Conservation (phyloP, 2,113 vertebrate genomes). For the Xenotilapia longispinis region DNA sequence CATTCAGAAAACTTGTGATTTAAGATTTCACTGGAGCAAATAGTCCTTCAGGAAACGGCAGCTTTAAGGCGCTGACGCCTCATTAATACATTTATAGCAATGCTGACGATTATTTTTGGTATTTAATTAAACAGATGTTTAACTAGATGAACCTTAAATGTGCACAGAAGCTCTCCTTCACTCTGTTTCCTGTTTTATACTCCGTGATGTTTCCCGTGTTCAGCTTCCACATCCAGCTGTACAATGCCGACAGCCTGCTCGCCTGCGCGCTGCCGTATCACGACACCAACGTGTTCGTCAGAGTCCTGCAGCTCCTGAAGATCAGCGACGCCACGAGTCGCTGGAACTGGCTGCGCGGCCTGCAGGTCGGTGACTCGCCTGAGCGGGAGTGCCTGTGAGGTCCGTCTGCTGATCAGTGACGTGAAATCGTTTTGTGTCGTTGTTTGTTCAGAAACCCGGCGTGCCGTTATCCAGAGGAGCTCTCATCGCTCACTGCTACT, state of each 20-base stretch:
- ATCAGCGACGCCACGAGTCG: constrained; percentile 79
- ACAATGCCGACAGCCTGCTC: constrained; percentile 85
- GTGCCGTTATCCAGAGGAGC: constrained; percentile 84
- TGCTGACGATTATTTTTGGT: background rate
- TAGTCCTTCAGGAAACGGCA: background rate
- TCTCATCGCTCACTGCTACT: constrained; percentile 88
- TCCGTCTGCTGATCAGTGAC: background rate
- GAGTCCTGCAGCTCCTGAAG: constrained; percentile 86
- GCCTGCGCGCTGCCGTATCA: constrained; percentile 90
- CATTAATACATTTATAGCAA: background rate
- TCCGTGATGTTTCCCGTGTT: background rate
- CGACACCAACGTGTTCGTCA: constrained; percentile 88
- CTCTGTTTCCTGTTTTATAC: background rate
- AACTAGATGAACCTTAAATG: background rate
- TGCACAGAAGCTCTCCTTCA: accelerated
- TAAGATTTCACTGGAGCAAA: background rate
- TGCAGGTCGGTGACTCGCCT: constrained; percentile 74
- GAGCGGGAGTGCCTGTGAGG: accelerated
- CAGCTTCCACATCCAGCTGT: constrained; percentile 94
- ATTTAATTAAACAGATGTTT: background rate
- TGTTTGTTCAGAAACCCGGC: constrained; percentile 78
- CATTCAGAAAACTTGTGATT: background rate
- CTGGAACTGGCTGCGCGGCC: constrained; percentile 88
- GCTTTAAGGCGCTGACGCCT: accelerated
- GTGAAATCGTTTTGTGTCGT: background rate